Conservation (phyloP, 2,797 vertebrate species). For the Rhinatrema bivittatum region DNA sequence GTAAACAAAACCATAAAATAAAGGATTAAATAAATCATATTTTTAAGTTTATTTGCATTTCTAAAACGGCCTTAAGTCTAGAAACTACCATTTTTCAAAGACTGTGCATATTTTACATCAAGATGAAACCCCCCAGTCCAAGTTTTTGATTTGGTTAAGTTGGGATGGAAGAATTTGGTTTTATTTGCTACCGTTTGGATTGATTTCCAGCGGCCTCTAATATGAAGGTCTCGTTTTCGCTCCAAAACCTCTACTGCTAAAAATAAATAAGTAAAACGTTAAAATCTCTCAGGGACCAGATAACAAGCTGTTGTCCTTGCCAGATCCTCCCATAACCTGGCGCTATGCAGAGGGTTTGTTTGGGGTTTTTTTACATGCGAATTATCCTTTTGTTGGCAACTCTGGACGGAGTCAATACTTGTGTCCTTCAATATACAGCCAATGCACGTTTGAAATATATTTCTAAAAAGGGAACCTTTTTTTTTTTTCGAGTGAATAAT, state of each 20-base stretch:
- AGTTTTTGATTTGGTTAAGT: conserved; percentile 9
- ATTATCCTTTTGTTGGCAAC: not conserved
- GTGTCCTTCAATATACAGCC: not conserved
- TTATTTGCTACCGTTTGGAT: not conserved
- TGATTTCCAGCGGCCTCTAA: not conserved
- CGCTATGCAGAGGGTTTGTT: not conserved
- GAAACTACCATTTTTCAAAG: conserved; percentile 3
- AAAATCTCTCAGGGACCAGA: not conserved
- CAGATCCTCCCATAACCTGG: not conserved
- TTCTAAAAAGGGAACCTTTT: not conserved
- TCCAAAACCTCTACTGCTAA: not conserved
- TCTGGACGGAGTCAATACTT: not conserved
- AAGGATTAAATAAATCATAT: conserved; percentile 11
- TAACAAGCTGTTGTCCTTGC: not conserved
- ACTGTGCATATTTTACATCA: conserved; percentile 2
- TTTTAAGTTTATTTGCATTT: no score
- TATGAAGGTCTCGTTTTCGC: not conserved
- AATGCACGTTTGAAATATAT: not conserved
- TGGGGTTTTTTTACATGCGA: no score
- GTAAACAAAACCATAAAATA: not conserved
- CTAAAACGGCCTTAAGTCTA: no score
- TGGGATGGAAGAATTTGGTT: not conserved
- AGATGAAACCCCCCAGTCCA: conserved; percentile 7
- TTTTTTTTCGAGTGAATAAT: not conserved
- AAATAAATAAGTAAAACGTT: not conserved